Evolutionary conservation across 1,140 invertebrate genomes (phyloP).

Genomic region (Drosophila simulans): DNA sequence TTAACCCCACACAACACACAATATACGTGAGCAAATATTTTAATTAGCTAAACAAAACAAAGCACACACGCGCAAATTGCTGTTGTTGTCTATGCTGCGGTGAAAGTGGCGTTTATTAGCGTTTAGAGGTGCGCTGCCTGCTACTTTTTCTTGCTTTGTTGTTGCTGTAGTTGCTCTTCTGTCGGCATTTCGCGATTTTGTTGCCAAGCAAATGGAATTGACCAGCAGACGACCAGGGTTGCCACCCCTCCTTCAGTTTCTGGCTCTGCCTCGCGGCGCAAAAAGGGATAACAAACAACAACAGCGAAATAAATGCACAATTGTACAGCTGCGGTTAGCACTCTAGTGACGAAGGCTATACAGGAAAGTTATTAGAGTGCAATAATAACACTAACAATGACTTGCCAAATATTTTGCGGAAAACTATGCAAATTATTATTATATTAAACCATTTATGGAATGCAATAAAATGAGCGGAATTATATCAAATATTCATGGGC

Average conservation of each 20-base stretch:
- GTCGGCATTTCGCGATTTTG: conserved; percentile 28
- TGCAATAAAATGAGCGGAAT: no score
- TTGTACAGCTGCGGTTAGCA: not conserved
- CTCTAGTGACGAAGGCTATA: not conserved
- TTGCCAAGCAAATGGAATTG: conserved; percentile 48
- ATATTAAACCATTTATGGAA: no score
- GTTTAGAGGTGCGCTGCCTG: conserved; percentile 11
- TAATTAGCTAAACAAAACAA: conserved; percentile 23
- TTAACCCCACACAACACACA: conserved; percentile 28
- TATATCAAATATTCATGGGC: no score
- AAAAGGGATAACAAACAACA: not conserved
- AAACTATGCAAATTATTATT: no score
- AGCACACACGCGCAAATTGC: not conserved
- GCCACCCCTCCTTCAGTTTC: conserved; percentile 17
- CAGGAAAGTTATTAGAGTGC: not conserved
- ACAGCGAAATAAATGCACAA: not conserved
- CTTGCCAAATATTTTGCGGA: no score
- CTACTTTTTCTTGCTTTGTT: not conserved
- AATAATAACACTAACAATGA: not conserved
- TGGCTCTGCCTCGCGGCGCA: not conserved
- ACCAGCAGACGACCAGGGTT: conserved; percentile 32
- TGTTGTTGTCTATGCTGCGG: conserved; percentile 16
- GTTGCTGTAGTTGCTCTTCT: conserved; percentile 9
- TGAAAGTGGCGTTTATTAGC: conserved; percentile 42
- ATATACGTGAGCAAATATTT: conserved; percentile 30